Conservation (phyloP, 2,113 vertebrate genomes). For the Forbesichthys agassizii region DNA sequence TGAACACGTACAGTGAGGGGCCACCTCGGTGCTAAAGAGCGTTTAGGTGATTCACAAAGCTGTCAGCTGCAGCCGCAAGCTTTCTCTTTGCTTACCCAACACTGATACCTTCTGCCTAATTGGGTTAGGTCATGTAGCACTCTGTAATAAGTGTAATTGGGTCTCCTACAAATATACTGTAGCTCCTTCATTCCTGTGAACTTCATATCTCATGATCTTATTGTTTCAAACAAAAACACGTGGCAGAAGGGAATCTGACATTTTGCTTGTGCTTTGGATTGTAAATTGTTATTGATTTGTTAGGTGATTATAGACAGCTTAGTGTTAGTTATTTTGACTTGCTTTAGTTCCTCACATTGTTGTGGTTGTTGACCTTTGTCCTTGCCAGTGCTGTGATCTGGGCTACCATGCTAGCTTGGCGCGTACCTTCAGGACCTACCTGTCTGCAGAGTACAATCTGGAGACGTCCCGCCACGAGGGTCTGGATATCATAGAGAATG, state of each 20-base stretch:
- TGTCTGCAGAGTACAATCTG: constrained; percentile 97
- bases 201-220: constrained; percentile 19
- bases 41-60: constrained; percentile 63
- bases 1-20: constrained; percentile 29
- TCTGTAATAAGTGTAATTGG: constrained; percentile 65
- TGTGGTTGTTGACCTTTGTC: constrained; percentile 14
- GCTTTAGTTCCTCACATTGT: not conserved
- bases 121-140: constrained; percentile 66
- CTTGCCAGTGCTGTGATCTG: constrained; percentile 90
- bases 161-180: constrained; percentile 55
- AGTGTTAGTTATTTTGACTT: not conserved
- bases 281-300: not conserved
- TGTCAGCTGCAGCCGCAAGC: constrained; percentile 60
- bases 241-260: constrained; percentile 42
- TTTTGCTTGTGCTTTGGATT: constrained; percentile 30
- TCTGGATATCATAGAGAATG: constrained; percentile 92
- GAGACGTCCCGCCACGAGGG: constrained; percentile 97
- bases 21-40: constrained; percentile 52
- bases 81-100: constrained; percentile 40
- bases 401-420: constrained; percentile 95
- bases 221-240: constrained; percentile 37
- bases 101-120: constrained; percentile 58
- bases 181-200: constrained; percentile 60
- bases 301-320: not conserved
- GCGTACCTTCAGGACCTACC: constrained; percentile 93